These are phyloP conservation scores for Harpegnathos saltator DNA, from an alignment of 1,140 invertebrate genomes.

Conservation along the genomic window DNA sequence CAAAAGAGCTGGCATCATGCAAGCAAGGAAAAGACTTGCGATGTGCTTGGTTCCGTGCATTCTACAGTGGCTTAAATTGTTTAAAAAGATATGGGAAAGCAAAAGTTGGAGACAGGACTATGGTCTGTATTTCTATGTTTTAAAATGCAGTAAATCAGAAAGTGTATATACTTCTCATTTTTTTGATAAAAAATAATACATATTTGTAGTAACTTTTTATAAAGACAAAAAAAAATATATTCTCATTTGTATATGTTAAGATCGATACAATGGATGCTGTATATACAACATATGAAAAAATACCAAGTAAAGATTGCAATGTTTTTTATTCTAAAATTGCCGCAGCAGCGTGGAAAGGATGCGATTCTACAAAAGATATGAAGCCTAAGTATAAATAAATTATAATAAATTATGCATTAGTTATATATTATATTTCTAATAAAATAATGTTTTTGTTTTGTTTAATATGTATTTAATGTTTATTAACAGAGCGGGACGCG, in stretches of 20 bases:
- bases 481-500: constrained; percentile 87
- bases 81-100: constrained; percentile 91
- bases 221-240: too few species aligned
- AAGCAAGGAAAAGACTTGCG: constrained; percentile 62
- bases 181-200: constrained; percentile 1
- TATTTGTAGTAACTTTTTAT: background rate
- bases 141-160: background rate
- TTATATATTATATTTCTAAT: background rate
- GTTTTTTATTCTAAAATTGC: constrained; percentile 71
- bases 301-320: constrained; percentile 27
- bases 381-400: constrained; percentile 81
- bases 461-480: too few species aligned
- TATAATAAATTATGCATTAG: background rate
- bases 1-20: constrained; percentile 80
- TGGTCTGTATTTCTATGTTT: constrained; percentile 85
- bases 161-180: background rate
- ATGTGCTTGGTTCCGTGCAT: constrained; percentile 85
- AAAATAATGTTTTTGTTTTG: constrained; percentile 23
- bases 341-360: constrained; percentile 82
- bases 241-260: constrained; percentile 72
- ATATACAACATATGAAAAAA: constrained; percentile 74
- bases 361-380: constrained; percentile 87
- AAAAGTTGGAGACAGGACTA: constrained; percentile 91
- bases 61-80: constrained; percentile 86
- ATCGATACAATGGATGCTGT: constrained; percentile 85